These are phyloP conservation scores for Phenganax marumi DNA, from an alignment of 92 coral and sea anemone genomes.

Conservation along the genomic window DNA sequence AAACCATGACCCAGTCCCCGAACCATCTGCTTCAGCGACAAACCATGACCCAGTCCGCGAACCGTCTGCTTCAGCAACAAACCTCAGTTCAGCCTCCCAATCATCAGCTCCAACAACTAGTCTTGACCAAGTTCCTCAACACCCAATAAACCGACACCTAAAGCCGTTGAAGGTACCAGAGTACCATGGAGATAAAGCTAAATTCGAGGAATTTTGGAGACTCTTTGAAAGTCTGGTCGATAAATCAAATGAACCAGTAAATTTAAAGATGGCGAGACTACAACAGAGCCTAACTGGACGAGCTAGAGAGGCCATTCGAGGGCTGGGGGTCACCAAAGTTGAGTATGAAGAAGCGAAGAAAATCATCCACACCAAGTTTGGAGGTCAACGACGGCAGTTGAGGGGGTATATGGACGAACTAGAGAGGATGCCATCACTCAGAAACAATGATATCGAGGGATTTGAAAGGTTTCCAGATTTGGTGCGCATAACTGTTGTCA, in stretches of 20 bases:
- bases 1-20: too few relatives aligned
- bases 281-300: neutral
- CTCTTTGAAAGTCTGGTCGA: constrained; percentile 13
- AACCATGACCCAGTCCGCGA: too few relatives aligned
- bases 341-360: constrained; percentile 3
- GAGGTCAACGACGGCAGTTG: neutral
- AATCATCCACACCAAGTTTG: neutral
- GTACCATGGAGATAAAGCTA: neutral
- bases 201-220: neutral
- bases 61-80: too few relatives aligned
- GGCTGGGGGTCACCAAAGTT: neutral
- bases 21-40: too few relatives aligned
- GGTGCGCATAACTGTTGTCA: neutral
- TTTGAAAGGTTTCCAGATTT: neutral
- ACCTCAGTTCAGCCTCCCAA: neutral
- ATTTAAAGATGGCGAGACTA: constrained; percentile 6
- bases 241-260: neutral
- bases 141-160: neutral
- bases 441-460: neutral
- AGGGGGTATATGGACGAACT: neutral
- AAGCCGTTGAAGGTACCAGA: neutral
- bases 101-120: neutral
- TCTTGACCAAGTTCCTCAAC: neutral
- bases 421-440: too few relatives aligned
- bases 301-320: neutral